Evolutionary conservation across 2,113 vertebrate species (phyloP).

Genomic region (Hyla sarda): DNA sequence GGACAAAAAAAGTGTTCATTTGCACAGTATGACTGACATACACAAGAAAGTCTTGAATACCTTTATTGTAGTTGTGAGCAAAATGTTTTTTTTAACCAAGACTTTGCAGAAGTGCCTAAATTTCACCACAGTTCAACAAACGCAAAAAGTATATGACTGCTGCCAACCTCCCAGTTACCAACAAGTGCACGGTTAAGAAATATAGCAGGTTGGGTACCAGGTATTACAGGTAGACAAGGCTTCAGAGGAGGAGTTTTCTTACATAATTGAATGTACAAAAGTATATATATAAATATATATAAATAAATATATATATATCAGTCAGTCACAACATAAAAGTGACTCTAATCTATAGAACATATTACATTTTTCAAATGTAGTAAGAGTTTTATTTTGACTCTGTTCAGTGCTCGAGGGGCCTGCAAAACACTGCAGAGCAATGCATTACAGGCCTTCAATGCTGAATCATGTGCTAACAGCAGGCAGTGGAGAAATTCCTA

Average conservation of each 20-base stretch:
- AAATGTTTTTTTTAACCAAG: slow-evolving; percentile 83
- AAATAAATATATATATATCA: slow-evolving; percentile 60
- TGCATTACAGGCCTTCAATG: slow-evolving; percentile 32
- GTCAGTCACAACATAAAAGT: slow-evolving; percentile 75
- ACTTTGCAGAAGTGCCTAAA: slow-evolving; percentile 89
- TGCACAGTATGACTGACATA: slow-evolving; percentile 83
- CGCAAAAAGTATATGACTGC: slow-evolving; percentile 76
- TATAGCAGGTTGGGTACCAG: slow-evolving; percentile 70
- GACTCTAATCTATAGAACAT: slow-evolving; percentile 80
- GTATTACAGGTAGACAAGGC: slow-evolving; percentile 62
- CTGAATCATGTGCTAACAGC: not conserved
- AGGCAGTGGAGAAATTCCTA: not conserved
- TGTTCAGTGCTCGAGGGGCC: slow-evolving; percentile 22
- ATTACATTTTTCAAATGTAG: slow-evolving; percentile 76
- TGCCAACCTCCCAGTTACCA: slow-evolving; percentile 72
- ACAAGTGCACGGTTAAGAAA: slow-evolving; percentile 71
- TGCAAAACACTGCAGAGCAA: slow-evolving; percentile 57
- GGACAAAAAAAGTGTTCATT: slow-evolving; percentile 72
- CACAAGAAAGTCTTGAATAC: slow-evolving; percentile 82
- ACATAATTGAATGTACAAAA: slow-evolving; percentile 79
- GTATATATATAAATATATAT: slow-evolving; percentile 61
- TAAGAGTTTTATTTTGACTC: slow-evolving; percentile 77
- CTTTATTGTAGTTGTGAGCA: slow-evolving; percentile 83
- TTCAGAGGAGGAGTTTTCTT: slow-evolving; percentile 75
- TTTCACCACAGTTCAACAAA: slow-evolving; percentile 82